Evolutionary conservation across 2,888 invertebrate species (phyloP), one percentile per base, ranked within the genome.

Genomic region (Biston stratarius): DNA sequence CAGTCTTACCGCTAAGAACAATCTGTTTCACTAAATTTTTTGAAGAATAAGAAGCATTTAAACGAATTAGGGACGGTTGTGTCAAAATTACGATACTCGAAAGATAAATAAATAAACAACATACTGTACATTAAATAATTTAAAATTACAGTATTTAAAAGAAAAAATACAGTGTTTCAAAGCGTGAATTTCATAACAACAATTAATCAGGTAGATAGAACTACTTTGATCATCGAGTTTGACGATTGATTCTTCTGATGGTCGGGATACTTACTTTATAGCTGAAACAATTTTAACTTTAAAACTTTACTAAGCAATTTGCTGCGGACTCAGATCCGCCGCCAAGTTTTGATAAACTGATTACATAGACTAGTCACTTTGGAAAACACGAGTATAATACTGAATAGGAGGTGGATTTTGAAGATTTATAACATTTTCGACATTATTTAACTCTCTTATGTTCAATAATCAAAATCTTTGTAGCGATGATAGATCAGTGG

Each of bases 291-390:
- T 66, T 66, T 57, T 51, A 61, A 66, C 61, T 66, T 61, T 52
- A 33, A 65, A 66, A 66, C 66, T 66, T 61, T 45, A 49, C 57
- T 49, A 40, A 66, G 61, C 52, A 61, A 66, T 57, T 66, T 66
- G 51, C 57, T 34, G 38, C 34, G 15, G 52, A 61, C 51, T 57
- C 57, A 66, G 57, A 61, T 57, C 47, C 48, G n/a, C 15, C 45
- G 44, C 57, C 57, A 57, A 66, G 61, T 66, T 61, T 61, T 66
- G 61, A 61, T 66, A 56, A 57, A 61, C 66, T 66, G 56, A 66
- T 61, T 56, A 61, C 66, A 57, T 51, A 61, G 48, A 60, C 57
- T 38, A 66, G 57, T 61, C 57, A 61, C 36, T 57, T 57, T 44
- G 45, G 45, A 52, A 45, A 24, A 24, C 24, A 24, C 3, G 24